phyloP scores from a whole-genome alignment of 2,797 vertebrate species.

The Graptemys geographica region DNA sequence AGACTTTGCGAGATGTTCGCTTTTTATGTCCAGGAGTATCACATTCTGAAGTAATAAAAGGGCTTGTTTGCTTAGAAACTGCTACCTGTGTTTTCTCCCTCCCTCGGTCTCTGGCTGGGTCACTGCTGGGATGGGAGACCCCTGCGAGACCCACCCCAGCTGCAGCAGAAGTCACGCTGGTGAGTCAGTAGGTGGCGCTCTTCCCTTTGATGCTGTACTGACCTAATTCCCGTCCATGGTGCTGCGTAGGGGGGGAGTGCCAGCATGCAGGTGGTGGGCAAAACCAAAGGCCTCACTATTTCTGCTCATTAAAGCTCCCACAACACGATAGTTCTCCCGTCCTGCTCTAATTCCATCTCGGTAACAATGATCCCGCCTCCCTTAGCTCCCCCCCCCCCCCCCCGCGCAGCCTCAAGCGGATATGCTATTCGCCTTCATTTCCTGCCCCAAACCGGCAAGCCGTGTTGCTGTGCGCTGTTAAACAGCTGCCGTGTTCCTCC shows the following conservation, averaged over 20 bases:
- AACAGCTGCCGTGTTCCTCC: background rate
- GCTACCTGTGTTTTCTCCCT: background rate
- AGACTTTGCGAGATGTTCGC: background rate
- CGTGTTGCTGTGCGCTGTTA: background rate
- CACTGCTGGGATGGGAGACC: background rate
- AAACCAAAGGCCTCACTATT: background rate
- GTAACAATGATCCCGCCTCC: background rate
- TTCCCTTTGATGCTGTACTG: background rate
- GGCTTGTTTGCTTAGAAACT: slow-evolving; percentile 29
- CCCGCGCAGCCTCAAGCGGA: background rate
- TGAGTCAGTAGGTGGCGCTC: background rate
- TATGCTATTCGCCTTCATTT: background rate
- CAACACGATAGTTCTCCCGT: background rate
- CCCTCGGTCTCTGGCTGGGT: no score
- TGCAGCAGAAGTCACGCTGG: background rate
- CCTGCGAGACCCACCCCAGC: background rate
- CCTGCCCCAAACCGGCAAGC: background rate
- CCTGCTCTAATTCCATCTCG: background rate
- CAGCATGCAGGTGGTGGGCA: background rate
- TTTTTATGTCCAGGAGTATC: background rate
- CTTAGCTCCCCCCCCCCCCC: background rate
- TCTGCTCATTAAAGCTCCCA: background rate
- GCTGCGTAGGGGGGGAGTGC: background rate
- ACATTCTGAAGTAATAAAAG: slow-evolving; percentile 33
- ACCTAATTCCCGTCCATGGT: background rate